These are phyloP conservation scores for Heliconius charithonia DNA, from an alignment of 2,888 invertebrate genomes.

Conservation along the genomic window DNA sequence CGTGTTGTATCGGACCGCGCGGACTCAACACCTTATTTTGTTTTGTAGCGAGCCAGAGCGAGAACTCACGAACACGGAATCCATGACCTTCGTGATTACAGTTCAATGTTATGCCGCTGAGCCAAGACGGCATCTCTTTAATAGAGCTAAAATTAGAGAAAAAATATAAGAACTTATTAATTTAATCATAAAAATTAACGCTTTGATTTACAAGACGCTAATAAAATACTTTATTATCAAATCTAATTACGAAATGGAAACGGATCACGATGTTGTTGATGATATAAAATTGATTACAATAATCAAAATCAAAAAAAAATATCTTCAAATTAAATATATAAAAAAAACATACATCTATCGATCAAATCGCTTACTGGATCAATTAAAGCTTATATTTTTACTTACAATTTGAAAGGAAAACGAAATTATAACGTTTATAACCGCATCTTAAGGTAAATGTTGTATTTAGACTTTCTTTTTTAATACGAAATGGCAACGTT, in stretches of 20 bases:
- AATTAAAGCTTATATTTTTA: conserved; percentile 1
- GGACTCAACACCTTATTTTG: no score
- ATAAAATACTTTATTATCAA: not conserved
- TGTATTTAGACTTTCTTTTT: not conserved
- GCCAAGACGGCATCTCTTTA: not conserved
- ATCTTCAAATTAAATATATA: not conserved
- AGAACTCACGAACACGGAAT: no score
- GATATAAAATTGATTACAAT: not conserved
- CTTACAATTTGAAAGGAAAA: not conserved
- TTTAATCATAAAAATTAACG: not conserved
- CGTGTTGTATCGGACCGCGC: no score
- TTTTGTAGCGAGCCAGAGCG: no score
- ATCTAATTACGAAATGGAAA: not conserved
- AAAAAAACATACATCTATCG: not conserved
- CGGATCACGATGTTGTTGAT: not conserved
- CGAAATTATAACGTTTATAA: not conserved
- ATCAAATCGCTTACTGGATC: not conserved
- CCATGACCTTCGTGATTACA: no score
- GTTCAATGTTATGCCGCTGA: no score
- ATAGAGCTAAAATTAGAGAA: not conserved
- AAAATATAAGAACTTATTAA: not conserved
- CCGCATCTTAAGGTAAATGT: not conserved
- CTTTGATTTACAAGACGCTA: no score
- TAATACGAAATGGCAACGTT: not conserved
- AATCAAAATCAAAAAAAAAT: no score